Evolutionary conservation across 2,888 invertebrate species (phyloP).

Genomic region (Sarcophaga variegata): DNA sequence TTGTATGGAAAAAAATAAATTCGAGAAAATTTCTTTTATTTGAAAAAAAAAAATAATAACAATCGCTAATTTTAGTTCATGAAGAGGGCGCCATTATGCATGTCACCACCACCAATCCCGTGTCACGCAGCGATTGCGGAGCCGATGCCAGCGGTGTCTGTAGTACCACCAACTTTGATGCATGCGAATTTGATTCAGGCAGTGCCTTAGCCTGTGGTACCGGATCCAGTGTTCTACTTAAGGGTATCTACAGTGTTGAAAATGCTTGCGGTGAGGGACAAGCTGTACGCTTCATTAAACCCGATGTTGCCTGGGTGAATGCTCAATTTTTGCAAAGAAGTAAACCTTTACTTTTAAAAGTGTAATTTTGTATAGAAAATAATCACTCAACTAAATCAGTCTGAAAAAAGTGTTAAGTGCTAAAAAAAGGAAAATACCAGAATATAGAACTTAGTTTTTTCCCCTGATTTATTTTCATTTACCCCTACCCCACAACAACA

Average conservation of each 20-base stretch:
- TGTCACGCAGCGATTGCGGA: slow-evolving; percentile 83
- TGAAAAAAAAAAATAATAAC: background rate
- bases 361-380: slow-evolving; percentile 56
- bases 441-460: slow-evolving; percentile 55
- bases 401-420: slow-evolving; percentile 64
- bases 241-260: slow-evolving; percentile 90
- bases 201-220: slow-evolving; percentile 91
- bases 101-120: slow-evolving; percentile 86
- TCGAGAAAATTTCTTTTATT: background rate
- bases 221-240: slow-evolving; percentile 86
- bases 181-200: slow-evolving; percentile 91
- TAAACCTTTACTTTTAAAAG: slow-evolving; percentile 74
- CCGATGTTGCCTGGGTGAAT: slow-evolving; percentile 84
- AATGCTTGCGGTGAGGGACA: slow-evolving; percentile 85
- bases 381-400: slow-evolving; percentile 41
- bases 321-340: slow-evolving; percentile 77
- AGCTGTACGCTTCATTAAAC: slow-evolving; percentile 84
- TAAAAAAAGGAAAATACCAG: slow-evolving; percentile 47
- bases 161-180: slow-evolving; percentile 86
- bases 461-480: slow-evolving; percentile 46
- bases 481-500: slow-evolving; percentile 16
- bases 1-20: background rate
- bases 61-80: slow-evolving; percentile 84
- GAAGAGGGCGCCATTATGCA: slow-evolving; percentile 89
- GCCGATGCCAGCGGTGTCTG: slow-evolving; percentile 83